Percentiles rank a stretch among this genome's conserved stretches.
Evolutionary conservation across 30 jellyfish, hydroid and myxozoan species (phyloP).

Genomic region (Catostylus mosaicus): DNA sequence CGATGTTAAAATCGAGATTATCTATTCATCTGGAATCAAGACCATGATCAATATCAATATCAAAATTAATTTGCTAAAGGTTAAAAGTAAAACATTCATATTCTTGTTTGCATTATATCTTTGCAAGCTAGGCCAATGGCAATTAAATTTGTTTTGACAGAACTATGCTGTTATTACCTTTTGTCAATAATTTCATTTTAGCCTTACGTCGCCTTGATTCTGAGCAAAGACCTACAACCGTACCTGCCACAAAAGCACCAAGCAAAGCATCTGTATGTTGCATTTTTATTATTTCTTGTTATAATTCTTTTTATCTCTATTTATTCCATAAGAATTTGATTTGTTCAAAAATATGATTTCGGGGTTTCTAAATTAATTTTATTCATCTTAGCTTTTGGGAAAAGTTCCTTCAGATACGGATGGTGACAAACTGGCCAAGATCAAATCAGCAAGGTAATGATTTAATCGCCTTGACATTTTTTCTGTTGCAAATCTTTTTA

Average conservation of each 20-base stretch:
- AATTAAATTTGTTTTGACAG: too few relatives aligned
- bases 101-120: too few relatives aligned
- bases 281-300: background rate
- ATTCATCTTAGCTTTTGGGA: constrained; percentile 4
- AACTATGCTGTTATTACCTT: too few relatives aligned
- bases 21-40: too few relatives aligned
- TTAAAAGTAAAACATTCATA: too few relatives aligned
- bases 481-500: background rate
- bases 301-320: background rate
- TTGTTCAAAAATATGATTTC: background rate
- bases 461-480: background rate
- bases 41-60: too few relatives aligned
- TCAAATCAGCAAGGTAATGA: constrained; percentile 25
- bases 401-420: constrained; percentile 44
- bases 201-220: constrained; percentile 23
- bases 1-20: too few relatives aligned
- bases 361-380: background rate
- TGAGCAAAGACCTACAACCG: constrained; percentile 49
- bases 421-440: constrained; percentile 20
- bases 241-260: constrained; percentile 16
- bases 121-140: too few relatives aligned
- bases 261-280: constrained; percentile 28
- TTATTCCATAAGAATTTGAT: background rate
- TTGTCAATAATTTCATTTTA: background rate
- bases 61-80: too few relatives aligned